Percentiles rank a stretch among this genome's conserved stretches.
These are phyloP conservation scores for Patella ulyssiponensis DNA, from an alignment of 2,888 invertebrate genomes.

Conservation along the genomic window DNA sequence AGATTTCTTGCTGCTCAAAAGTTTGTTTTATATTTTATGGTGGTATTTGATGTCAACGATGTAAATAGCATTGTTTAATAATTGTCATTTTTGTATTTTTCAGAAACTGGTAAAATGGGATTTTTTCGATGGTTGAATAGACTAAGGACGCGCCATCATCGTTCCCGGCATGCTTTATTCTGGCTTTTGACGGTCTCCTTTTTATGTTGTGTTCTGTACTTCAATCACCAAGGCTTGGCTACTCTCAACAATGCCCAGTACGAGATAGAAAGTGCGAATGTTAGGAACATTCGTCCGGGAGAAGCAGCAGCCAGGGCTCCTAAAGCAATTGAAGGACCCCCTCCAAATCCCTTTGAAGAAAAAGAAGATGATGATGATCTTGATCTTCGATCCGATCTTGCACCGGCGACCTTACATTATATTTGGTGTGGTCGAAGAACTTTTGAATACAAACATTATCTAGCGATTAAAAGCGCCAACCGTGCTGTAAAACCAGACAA, in stretches of 20 bases:
- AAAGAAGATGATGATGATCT: conserved; percentile 30
- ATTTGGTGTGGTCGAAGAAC: conserved; percentile 39
- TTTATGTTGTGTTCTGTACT: not conserved
- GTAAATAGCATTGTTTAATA: no score
- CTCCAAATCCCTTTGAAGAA: conserved; percentile 16
- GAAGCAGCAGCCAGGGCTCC: not conserved
- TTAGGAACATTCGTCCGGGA: not conserved
- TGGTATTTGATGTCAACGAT: no score
- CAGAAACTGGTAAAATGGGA: conserved; percentile 8
- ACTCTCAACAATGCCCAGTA: not conserved
- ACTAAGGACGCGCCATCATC: not conserved
- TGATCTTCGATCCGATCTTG: conserved; percentile 41
- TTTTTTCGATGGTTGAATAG: conserved; percentile 4
- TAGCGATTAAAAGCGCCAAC: conserved; percentile 38
- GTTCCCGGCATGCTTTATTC: not conserved
- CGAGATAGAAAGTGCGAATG: not conserved
- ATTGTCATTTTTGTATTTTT: not conserved
- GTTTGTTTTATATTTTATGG: no score
- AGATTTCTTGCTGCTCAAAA: no score
- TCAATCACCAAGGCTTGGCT: not conserved
- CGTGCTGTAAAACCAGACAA: conserved; percentile 43
- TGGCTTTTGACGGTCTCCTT: not conserved
- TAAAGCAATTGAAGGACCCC: not conserved
- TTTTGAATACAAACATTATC: conserved; percentile 41
- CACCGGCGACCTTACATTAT: conserved; percentile 40